Base-by-base conservation (phyloP, 2,113 vertebrate species). In the Lagenorhynchus albirostris region DNA sequence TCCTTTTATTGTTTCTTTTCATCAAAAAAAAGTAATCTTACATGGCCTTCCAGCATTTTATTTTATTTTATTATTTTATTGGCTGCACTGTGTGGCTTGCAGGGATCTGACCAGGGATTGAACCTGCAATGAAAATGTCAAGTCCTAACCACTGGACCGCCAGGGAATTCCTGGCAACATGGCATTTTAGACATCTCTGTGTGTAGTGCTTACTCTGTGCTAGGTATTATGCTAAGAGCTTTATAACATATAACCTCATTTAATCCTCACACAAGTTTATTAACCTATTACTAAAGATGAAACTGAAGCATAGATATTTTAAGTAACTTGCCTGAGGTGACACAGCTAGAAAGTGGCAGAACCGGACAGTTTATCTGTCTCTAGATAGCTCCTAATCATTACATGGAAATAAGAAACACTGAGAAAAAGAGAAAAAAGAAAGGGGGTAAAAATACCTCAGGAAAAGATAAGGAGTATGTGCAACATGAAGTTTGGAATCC, bases 1-100 rank as follows among this genome's bases (percentile, higher is more conserved):
- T 96, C 92, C 89, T 62, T 96, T 98, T 98, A 92, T 96, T 25
- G 33, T 97, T 84, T 82, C 9, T 95, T 91, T 97, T 95, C 17
- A 53, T 73, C 80, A 12, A 47, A 58, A 93, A 85, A 88, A 63
- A 47, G 5, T 12, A 41, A 67, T 65, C 3, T 5, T 25, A 60
- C 20, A 36, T 15, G 20, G 23, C 33, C 15, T 89, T n/a, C 44
- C 9, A 50, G 73, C 47, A 76, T 50, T 76, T 76, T 74, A 74
- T 44, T 74, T 73, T 76, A 47, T 31, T 76, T 76, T 55, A 20
- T 55, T 55, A 55, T 55, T 47, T 33, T 76, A 47, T 50, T 76
- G 73, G 15, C 73, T 44, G 47, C 47, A 15, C 44, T 44, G 31
- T 8, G 17, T 47, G 73, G 25, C 26, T 74, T 74, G 26, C 44